Evolutionary conservation across 2,888 invertebrate species (phyloP).

Genomic region (Sylvicola cinctus): DNA sequence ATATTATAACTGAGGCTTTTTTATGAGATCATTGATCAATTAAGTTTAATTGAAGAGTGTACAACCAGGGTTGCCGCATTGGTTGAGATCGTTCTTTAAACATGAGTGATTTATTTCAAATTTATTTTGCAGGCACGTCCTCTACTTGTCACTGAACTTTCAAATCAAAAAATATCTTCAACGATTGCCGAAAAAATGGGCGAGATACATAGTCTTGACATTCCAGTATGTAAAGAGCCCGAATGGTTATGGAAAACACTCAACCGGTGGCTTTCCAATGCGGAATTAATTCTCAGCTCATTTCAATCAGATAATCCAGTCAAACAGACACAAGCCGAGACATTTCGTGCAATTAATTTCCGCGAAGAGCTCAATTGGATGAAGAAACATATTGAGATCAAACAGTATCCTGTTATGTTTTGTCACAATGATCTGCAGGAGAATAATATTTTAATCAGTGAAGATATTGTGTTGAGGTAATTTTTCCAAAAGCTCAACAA

Average conservation of each 20-base stretch:
- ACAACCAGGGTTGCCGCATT: too few relatives aligned
- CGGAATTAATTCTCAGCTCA: constrained; percentile 26
- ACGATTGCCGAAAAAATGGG: constrained; percentile 89
- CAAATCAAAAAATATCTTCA: constrained; percentile 54
- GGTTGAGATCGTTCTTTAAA: too few relatives aligned
- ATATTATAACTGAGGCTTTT: too few relatives aligned
- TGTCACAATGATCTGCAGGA: constrained; percentile 93
- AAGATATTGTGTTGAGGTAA: constrained; percentile 11
- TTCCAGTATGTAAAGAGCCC: constrained; percentile 91
- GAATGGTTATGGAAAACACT: constrained; percentile 88
- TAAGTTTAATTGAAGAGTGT: too few relatives aligned
- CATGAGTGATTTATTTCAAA: too few relatives aligned
- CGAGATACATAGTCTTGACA: constrained; percentile 76
- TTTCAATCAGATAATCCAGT: constrained; percentile 7
- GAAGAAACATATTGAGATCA: constrained; percentile 33
- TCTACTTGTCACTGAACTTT: constrained; percentile 60
- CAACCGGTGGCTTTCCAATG: constrained; percentile 48
- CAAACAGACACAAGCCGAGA: constrained; percentile 9
- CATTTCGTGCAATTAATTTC: constrained; percentile 32
- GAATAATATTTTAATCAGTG: constrained; percentile 38
- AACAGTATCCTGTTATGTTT: constrained; percentile 67
- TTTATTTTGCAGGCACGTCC: constrained; percentile 50
- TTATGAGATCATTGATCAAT: too few relatives aligned
- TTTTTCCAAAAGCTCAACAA: background rate
- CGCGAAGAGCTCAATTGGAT: constrained; percentile 50